Evolutionary conservation across 2,888 invertebrate genomes (phyloP).

Genomic region (Oasisia sp.): DNA sequence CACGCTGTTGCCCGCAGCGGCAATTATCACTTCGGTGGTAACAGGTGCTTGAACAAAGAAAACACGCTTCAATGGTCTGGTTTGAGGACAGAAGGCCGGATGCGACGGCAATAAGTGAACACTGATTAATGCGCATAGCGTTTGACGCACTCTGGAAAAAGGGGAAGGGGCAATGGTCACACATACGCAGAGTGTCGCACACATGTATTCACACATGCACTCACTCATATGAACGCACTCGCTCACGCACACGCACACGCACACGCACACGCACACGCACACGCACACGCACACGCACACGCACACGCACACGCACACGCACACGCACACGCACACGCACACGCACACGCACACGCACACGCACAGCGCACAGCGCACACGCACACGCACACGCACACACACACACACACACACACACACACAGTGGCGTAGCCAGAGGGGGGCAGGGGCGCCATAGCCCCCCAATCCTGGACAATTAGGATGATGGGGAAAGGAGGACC

Average conservation of each 20-base stretch:
- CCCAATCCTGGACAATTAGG: too few relatives aligned
- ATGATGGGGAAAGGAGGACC: too few relatives aligned
- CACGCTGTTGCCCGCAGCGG: neutral
- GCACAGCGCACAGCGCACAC: too few relatives aligned
- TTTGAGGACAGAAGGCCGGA: neutral
- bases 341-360: too few relatives aligned
- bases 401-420: too few relatives aligned
- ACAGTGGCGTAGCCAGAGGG: too few relatives aligned
- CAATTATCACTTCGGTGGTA: neutral
- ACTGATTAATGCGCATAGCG: neutral
- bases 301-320: neutral
- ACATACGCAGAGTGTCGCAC: neutral
- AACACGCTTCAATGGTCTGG: neutral
- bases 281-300: neutral
- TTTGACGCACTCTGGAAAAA: neutral
- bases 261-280: neutral
- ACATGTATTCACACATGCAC: neutral
- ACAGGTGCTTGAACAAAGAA: neutral
- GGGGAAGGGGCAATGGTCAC: neutral
- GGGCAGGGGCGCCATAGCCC: too few relatives aligned
- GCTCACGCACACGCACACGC: neutral
- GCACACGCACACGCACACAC: too few relatives aligned
- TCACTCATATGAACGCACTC: neutral
- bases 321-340: too few relatives aligned
- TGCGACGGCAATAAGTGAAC: neutral